phyloP scores from a whole-genome alignment of 2,113 vertebrate genomes.

The Terrapene triunguis region DNA sequence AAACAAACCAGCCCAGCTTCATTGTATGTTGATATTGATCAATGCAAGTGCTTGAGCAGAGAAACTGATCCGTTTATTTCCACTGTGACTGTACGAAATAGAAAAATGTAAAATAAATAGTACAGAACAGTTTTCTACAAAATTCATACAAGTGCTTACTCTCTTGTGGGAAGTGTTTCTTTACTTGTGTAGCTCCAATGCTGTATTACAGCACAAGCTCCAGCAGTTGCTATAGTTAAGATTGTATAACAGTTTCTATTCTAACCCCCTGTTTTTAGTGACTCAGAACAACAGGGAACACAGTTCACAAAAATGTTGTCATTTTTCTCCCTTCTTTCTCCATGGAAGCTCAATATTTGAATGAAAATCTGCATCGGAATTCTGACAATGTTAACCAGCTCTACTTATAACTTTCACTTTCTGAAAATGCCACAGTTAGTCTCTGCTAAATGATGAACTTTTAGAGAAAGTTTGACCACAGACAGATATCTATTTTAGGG shows the following conservation, averaged over 20 bases:
- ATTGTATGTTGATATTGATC: no score
- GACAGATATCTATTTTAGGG: not conserved
- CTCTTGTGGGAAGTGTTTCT: not conserved
- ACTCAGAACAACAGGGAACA: not conserved
- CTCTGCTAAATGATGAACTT: not conserved
- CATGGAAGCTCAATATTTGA: not conserved
- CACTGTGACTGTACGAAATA: not conserved
- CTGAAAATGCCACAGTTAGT: accelerated
- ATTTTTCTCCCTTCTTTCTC: not conserved
- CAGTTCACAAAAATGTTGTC: not conserved
- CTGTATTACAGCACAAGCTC: not conserved
- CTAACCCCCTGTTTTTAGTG: not conserved
- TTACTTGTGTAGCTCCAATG: not conserved
- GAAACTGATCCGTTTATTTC: not conserved
- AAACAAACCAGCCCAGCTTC: no score
- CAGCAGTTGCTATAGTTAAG: not conserved
- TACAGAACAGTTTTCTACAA: no score
- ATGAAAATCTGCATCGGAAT: not conserved
- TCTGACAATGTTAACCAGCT: not conserved
- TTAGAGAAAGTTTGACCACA: not conserved
- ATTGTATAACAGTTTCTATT: not conserved
- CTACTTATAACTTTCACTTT: not conserved
- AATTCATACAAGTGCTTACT: no score
- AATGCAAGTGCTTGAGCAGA: not conserved
- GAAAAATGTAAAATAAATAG: no score